phyloP scores from a whole-genome alignment of 2,797 vertebrate genomes.

The Poeciliopsis presidionis region DNA sequence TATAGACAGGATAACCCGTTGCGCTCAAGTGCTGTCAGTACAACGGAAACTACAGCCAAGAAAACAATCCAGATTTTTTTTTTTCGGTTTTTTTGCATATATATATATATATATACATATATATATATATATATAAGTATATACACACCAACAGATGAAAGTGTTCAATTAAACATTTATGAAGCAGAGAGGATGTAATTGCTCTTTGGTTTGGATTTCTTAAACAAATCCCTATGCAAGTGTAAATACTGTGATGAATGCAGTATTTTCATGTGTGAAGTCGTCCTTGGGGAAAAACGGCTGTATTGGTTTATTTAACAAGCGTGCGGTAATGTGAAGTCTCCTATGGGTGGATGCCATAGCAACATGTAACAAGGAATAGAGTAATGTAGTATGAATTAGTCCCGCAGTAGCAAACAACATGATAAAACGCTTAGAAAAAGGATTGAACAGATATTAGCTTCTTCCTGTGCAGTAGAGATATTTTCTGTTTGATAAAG shows the following conservation, averaged over 20 bases:
- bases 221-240: background rate
- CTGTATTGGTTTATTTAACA: background rate
- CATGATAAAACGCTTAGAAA: background rate
- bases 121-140: background rate
- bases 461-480: background rate
- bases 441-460: background rate
- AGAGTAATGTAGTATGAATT: background rate
- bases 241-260: background rate
- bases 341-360: background rate
- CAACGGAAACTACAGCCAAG: background rate
- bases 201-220: background rate
- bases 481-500: background rate
- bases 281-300: background rate
- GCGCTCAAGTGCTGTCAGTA: conserved; percentile 1
- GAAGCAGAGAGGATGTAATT: background rate
- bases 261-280: background rate
- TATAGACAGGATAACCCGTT: conserved; percentile 33
- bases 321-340: background rate
- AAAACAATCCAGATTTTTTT: background rate
- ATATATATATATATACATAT: background rate
- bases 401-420: background rate
- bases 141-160: background rate
- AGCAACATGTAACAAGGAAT: background rate
- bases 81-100: background rate
- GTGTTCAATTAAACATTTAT: background rate